Evolutionary conservation across 2,888 invertebrate genomes (phyloP).

Genomic region (Monopis laevigella): DNA sequence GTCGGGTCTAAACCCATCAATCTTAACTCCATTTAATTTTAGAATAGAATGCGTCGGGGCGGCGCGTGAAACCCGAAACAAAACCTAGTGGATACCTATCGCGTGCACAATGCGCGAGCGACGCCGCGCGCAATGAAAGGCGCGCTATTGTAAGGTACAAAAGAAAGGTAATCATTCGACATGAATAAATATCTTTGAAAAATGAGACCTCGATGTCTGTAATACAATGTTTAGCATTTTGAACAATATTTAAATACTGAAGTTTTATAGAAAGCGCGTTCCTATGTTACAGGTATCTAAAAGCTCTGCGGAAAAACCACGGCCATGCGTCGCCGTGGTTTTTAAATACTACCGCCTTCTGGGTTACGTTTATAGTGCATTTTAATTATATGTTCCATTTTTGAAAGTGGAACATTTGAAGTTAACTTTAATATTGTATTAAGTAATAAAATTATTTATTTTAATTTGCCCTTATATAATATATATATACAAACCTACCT

Average conservation of each 20-base stretch:
- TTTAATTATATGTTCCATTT: too few species aligned
- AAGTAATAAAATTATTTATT: too few species aligned
- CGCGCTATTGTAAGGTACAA: constrained; percentile 58
- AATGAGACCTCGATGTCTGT: constrained; percentile 52
- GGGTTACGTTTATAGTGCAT: too few species aligned
- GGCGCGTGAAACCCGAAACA: constrained; percentile 30
- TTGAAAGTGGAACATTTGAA: too few species aligned
- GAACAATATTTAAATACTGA: too few species aligned
- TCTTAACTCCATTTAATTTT: constrained; percentile 58
- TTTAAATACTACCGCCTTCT: too few species aligned
- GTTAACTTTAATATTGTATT: too few species aligned
- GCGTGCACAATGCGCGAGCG: constrained; percentile 46
- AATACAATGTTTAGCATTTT: constrained; percentile 66
- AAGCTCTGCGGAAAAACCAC: too few species aligned
- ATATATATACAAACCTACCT: too few species aligned
- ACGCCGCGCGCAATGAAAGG: constrained; percentile 27
- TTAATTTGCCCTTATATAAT: too few species aligned
- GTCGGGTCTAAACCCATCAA: constrained; percentile 63
- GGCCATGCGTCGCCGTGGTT: too few species aligned
- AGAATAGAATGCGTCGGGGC: constrained; percentile 35
- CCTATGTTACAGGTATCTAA: constrained; percentile 28
- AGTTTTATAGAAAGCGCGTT: constrained; percentile 54
- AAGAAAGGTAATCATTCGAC: constrained; percentile 66
- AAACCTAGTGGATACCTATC: constrained; percentile 32
- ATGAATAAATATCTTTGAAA: constrained; percentile 67